A percentile compares a stretch with the other conserved stretches of the same genome.
Conservation (phyloP, 2,888 invertebrate genomes). For the Pasiphila rectangulata region DNA sequence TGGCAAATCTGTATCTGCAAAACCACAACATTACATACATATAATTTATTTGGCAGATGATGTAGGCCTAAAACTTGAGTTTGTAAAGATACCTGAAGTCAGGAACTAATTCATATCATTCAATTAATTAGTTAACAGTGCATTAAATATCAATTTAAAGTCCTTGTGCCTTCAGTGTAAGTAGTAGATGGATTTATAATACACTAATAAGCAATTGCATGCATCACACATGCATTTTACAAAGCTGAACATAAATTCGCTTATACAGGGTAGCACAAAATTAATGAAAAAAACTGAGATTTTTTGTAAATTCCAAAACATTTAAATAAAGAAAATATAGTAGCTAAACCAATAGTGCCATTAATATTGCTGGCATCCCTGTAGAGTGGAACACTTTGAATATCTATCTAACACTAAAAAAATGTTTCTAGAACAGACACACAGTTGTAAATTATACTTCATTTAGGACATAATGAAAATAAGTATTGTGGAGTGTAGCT, state of each 20-base stretch:
- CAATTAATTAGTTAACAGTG: not conserved
- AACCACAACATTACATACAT: too few species aligned
- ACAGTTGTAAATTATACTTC: constrained; percentile 7
- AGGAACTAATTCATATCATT: constrained; percentile 10
- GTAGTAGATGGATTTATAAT: constrained; percentile 13
- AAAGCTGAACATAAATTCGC: not conserved
- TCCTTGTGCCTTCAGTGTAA: constrained; percentile 40
- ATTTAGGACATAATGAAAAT: constrained; percentile 22
- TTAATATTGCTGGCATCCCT: too few species aligned
- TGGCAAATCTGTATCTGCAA: not conserved
- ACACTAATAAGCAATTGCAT: constrained; percentile 8
- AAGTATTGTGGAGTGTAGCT: constrained; percentile 22
- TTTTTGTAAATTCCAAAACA: too few species aligned
- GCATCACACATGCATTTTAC: not conserved
- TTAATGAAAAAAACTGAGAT: too few species aligned
- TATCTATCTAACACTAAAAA: not conserved
- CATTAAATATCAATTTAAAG: constrained; percentile 14
- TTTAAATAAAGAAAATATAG: too few species aligned
- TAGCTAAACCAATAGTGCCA: too few species aligned
- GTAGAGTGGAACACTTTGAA: not conserved
- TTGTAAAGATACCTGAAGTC: constrained; percentile 2
- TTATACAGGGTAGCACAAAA: not conserved
- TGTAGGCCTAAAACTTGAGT: constrained; percentile 3
- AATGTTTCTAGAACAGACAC: constrained; percentile 8
- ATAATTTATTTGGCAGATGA: too few species aligned